These are phyloP conservation scores for Egretta garzetta DNA, from an alignment of 2,113 vertebrate genomes.

Conservation along the genomic window DNA sequence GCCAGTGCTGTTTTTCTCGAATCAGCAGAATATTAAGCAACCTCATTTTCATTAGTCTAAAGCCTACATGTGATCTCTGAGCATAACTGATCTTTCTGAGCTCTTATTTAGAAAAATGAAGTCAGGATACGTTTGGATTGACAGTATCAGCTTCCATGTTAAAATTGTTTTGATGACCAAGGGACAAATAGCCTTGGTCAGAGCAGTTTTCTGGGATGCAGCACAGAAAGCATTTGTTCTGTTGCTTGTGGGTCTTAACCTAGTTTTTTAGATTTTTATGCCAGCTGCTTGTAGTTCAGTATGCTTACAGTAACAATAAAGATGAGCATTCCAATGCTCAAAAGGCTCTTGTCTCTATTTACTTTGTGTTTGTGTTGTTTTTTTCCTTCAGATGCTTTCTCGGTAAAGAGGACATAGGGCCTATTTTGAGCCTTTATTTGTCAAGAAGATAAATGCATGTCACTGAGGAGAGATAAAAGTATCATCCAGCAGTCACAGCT, in stretches of 20 bases:
- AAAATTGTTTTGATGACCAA: neutral
- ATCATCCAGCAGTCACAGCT: neutral
- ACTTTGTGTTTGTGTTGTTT: neutral
- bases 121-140: neutral
- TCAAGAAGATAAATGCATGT: neutral
- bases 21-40: conserved; percentile 48
- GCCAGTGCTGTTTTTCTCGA: neutral
- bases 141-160: neutral
- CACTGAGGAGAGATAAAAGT: neutral
- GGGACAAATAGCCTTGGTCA: neutral
- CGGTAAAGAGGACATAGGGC: neutral
- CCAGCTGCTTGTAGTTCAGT: neutral
- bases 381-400: neutral
- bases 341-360: neutral
- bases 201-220: neutral
- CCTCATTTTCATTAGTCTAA: neutral
- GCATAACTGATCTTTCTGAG: neutral
- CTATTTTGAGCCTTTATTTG: conserved; percentile 23
- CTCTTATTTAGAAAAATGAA: neutral
- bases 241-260: neutral
- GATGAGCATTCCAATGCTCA: neutral
- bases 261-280: neutral
- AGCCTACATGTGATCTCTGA: neutral
- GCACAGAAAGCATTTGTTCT: conserved; percentile 7
- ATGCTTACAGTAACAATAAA: neutral